phyloP scores from a whole-genome alignment of 2,888 invertebrate species.

The Selenia dentaria region DNA sequence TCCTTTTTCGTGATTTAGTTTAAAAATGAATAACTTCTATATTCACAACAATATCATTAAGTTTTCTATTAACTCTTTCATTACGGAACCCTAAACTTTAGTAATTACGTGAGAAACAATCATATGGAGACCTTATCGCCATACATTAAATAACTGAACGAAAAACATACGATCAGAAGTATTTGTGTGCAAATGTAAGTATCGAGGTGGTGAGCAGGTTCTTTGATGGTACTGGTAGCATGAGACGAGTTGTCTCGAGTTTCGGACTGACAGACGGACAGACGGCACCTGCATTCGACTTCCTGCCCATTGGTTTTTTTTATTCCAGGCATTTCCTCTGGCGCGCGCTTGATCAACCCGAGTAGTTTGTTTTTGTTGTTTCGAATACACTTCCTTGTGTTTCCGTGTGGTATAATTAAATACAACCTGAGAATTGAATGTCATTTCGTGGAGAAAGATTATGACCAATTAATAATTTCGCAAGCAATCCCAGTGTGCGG shows the following conservation, averaged over 20 bases:
- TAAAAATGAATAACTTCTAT: too few species aligned
- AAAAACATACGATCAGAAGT: constrained; percentile 1
- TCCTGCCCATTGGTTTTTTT: constrained; percentile 57
- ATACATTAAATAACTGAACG: constrained; percentile 3
- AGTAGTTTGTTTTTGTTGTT: constrained; percentile 18
- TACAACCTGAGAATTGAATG: too few species aligned
- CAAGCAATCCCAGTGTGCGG: too few species aligned
- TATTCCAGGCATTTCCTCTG: constrained; percentile 60
- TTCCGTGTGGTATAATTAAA: constrained; percentile 2
- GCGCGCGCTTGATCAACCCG: constrained; percentile 40
- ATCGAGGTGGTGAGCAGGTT: constrained; percentile 6
- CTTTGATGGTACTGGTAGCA: neutral
- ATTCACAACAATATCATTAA: too few species aligned
- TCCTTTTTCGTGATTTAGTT: too few species aligned
- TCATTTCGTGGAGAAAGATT: too few species aligned
- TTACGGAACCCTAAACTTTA: too few species aligned
- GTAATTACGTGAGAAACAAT: constrained; percentile 25
- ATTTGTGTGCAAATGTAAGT: constrained; percentile 8
- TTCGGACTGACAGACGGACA: constrained; percentile 40
- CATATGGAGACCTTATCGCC: neutral
- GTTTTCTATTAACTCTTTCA: too few species aligned
- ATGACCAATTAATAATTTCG: too few species aligned
- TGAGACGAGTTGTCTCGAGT: constrained; percentile 19
- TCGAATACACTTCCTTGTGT: constrained; percentile 13
- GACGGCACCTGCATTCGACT: constrained; percentile 61